Base-by-base conservation (phyloP, 2,113 vertebrate species). In the Chitala chitala region DNA sequence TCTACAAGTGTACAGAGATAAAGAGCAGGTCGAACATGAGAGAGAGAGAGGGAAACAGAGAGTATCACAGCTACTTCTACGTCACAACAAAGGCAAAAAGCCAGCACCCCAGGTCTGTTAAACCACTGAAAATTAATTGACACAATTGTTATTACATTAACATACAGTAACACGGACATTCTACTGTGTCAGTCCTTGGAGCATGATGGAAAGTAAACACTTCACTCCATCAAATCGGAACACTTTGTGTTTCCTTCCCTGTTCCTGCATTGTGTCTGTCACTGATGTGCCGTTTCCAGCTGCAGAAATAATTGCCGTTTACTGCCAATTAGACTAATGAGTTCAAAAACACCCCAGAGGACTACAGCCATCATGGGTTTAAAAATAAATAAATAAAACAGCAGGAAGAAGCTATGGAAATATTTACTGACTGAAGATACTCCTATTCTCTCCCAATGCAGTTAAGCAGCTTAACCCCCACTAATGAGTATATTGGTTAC, bases 251-350 rank as follows among this genome's bases (percentile, higher is more conserved):
- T 55, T 84, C 61, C 72, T 82, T 84, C 36, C 40, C 56, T 56
- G 44, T 71, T 83, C 72, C 77, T 68, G 69, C 77, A 9, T 50
- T 83, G 75, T 84, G 82, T 81, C 78, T 76, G 74, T 72, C 55
- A 68, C 69, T 76, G 80, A 59, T 72, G 82, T 84, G 81, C 78
- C 78, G 74, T 84, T 83, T 86, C 81, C 83, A 87, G 86, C 85
- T 86, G 83, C 78, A 82, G 78, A 86, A 90, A 85, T 88, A 89
- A 89, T 90, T 86, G 84, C 83, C 76, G 77, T 88, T 89, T 89
- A 90, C 85, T 89, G 87, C 83, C 87, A 91, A 90, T 91, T 91
- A 89, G 87, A 86, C 83, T 90, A 91, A 91, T 89, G 87, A 89
- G 86, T 85, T 86, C 77, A 82, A 83, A 85, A 88, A 89, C 82